Evolutionary conservation across 2,888 invertebrate species (phyloP).

Genomic region (Rhagonycha lutea): DNA sequence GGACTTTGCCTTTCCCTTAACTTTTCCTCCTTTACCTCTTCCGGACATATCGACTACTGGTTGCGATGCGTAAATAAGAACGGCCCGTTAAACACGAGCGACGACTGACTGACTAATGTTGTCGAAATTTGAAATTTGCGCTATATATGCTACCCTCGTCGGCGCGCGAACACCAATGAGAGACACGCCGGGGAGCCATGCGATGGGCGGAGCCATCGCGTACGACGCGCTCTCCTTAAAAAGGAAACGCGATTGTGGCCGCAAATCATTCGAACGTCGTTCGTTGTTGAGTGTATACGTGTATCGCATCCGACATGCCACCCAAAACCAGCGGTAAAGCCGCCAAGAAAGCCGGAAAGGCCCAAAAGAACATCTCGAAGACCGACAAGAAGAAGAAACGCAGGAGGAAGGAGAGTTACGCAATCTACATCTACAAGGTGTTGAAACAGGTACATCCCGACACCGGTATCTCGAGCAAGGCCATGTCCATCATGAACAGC

Average conservation of each 20-base stretch:
- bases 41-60: conserved; percentile 55
- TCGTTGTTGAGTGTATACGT: too few species aligned
- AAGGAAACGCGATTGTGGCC: too few species aligned
- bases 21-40: conserved; percentile 55
- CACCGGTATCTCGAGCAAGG: conserved; percentile 69
- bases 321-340: not conserved
- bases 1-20: conserved; percentile 55
- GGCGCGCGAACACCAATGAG: too few species aligned
- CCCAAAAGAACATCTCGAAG: not conserved
- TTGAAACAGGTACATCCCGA: conserved; percentile 59
- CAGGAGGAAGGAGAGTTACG: not conserved
- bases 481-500: conserved; percentile 48
- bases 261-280: too few species aligned
- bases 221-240: too few species aligned
- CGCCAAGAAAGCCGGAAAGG: not conserved
- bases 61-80: too few species aligned
- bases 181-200: too few species aligned
- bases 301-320: not conserved
- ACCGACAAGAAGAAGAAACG: not conserved
- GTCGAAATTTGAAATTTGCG: too few species aligned
- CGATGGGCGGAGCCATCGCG: too few species aligned
- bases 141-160: too few species aligned
- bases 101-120: too few species aligned
- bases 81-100: too few species aligned
- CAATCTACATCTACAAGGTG: not conserved